Percentiles rank a stretch among this genome's conserved stretches.
Evolutionary conservation across 1,140 invertebrate genomes (phyloP).

Genomic region (Cotesia typhae): DNA sequence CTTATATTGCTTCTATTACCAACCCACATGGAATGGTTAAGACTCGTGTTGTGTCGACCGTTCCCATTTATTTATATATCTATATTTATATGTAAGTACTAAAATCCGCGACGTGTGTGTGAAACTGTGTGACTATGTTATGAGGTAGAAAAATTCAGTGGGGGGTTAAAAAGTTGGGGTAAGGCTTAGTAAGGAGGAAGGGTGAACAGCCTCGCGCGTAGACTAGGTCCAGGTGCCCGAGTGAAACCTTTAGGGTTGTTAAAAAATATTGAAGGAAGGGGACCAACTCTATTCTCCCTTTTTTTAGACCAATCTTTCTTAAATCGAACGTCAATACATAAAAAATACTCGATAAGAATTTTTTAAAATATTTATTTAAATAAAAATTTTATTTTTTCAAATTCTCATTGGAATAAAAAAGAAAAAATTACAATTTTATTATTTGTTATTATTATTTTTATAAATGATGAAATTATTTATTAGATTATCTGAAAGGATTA

Average conservation of each 20-base stretch:
- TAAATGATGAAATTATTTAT: too few species aligned
- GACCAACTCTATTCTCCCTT: slow-evolving; percentile 44
- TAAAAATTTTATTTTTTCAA: background rate
- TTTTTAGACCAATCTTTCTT: slow-evolving; percentile 27
- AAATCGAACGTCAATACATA: slow-evolving; percentile 2
- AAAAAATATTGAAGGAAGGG: slow-evolving; percentile 52
- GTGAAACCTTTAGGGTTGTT: slow-evolving; percentile 46
- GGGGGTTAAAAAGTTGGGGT: slow-evolving; percentile 60
- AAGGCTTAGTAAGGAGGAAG: slow-evolving; percentile 51
- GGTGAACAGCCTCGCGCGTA: slow-evolving; percentile 54
- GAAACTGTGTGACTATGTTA: slow-evolving; percentile 4
- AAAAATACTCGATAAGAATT: background rate
- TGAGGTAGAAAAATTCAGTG: slow-evolving; percentile 38
- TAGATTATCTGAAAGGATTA: background rate
- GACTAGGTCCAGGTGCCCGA: slow-evolving; percentile 58
- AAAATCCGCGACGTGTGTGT: too few species aligned
- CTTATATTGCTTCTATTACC: background rate
- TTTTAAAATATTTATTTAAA: background rate
- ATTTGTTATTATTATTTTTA: too few species aligned
- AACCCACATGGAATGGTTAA: background rate
- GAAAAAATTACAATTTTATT: too few species aligned
- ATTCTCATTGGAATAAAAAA: background rate
- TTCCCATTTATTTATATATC: slow-evolving; percentile 37
- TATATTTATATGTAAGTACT: background rate
- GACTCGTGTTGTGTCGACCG: slow-evolving; percentile 16